A percentile compares a stretch with the other conserved stretches of the same genome.
These are phyloP conservation scores for Zoroaster sp. DNA, from an alignment of 53 echinoderm and acorn worm species.

Conservation along the genomic window DNA sequence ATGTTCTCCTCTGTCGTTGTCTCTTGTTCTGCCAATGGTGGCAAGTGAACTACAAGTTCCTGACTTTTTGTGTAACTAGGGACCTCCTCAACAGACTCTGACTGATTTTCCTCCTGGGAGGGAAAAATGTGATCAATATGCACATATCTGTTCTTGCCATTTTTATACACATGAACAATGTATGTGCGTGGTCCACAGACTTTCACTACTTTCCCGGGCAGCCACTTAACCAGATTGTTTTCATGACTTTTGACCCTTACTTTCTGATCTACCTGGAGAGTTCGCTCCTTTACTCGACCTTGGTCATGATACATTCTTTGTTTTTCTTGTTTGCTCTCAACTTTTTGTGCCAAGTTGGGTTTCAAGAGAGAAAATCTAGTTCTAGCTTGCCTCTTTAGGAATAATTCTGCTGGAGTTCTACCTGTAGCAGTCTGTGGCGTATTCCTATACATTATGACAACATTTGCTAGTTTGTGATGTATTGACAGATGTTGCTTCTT, in stretches of 20 bases:
- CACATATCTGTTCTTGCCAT: constrained; percentile 22
- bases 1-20: background rate
- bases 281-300: constrained; percentile 6
- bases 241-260: constrained; percentile 29
- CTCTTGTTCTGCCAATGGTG: background rate
- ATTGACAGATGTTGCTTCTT: constrained; percentile 5
- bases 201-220: constrained; percentile 41
- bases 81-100: background rate
- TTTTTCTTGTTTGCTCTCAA: constrained; percentile 64
- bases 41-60: background rate
- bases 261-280: background rate
- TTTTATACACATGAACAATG: constrained; percentile 27
- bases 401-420: constrained; percentile 65
- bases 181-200: constrained; percentile 60
- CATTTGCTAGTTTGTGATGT: constrained; percentile 49
- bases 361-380: constrained; percentile 60
- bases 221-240: constrained; percentile 44
- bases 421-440: constrained; percentile 45
- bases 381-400: constrained; percentile 66
- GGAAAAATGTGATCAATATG: constrained; percentile 41
- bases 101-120: constrained; percentile 16
- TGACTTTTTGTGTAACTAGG: too few species aligned
- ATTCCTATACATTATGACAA: constrained; percentile 47
- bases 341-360: constrained; percentile 56
- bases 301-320: constrained; percentile 53